phyloP scores from a whole-genome alignment of 2,888 invertebrate genomes.

The Brachypalpus laphriformis region DNA sequence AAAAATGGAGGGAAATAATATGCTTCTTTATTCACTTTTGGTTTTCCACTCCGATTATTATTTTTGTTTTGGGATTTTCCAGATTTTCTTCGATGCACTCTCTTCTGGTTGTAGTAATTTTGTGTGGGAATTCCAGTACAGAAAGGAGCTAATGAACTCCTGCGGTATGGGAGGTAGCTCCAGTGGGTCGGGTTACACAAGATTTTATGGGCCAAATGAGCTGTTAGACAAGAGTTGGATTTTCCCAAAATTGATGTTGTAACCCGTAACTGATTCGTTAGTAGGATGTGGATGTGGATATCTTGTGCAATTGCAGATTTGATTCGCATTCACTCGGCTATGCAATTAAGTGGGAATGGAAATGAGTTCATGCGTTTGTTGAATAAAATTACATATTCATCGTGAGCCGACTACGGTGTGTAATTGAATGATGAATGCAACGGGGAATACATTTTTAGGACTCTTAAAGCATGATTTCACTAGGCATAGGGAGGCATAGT shows the following conservation, averaged over 20 bases:
- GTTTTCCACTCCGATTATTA: constrained; percentile 45
- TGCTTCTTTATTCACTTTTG: constrained; percentile 22
- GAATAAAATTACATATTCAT: not conserved
- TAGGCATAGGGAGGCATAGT: no score
- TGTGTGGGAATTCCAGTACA: constrained; percentile 15
- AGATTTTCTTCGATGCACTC: constrained; percentile 54
- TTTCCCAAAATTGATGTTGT: constrained; percentile 53
- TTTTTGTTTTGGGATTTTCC: constrained; percentile 51
- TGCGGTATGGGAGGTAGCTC: not conserved
- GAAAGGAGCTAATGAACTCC: constrained; percentile 40
- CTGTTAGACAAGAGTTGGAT: constrained; percentile 38
- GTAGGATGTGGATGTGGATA: constrained; percentile 36
- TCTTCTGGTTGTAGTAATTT: not conserved
- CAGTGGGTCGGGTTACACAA: constrained; percentile 22
- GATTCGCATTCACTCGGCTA: constrained; percentile 18
- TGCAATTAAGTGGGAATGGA: not conserved
- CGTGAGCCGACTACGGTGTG: not conserved
- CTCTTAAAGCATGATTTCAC: no score
- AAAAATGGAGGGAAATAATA: not conserved
- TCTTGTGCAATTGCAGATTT: constrained; percentile 23
- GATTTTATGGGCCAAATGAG: not conserved
- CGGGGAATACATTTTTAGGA: not conserved
- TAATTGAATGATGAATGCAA: not conserved
- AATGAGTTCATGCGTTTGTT: not conserved
- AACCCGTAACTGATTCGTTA: constrained; percentile 41